These are phyloP conservation scores for Sitta europaea DNA, from an alignment of 2,113 vertebrate genomes.

Conservation along the genomic window DNA sequence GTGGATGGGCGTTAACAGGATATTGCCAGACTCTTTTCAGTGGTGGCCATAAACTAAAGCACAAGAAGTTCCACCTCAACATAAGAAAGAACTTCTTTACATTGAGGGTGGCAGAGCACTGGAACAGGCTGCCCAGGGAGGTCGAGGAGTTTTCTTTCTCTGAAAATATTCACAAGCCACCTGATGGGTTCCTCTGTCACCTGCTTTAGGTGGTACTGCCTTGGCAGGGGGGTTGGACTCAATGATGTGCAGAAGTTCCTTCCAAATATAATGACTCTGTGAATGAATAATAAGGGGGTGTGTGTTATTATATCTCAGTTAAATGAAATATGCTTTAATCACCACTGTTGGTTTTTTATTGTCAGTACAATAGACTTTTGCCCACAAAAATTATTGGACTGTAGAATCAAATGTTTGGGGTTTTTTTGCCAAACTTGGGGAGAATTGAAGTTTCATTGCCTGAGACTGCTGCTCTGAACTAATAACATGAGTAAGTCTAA, in stretches of 20 bases:
- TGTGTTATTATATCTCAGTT: not conserved
- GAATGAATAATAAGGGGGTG: not conserved
- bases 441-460: not conserved
- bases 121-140: not conserved
- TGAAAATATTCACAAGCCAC: not conserved
- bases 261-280: not conserved
- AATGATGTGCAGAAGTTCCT: not conserved
- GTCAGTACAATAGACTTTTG: not conserved
- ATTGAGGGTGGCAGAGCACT: not conserved
- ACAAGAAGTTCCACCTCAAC: not conserved
- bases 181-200: not conserved
- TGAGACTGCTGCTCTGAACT: not conserved
- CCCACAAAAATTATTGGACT: not conserved
- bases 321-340: not conserved
- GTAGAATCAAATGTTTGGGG: not conserved
- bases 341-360: not conserved
- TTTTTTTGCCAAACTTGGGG: not conserved
- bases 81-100: not conserved
- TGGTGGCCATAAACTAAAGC: not conserved
- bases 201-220: not conserved
- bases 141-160: not conserved
- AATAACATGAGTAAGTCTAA: not conserved
- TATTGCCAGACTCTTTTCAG: not conserved
- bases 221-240: rapidly evolving
- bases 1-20: not conserved